phyloP scores from a whole-genome alignment of 2,888 invertebrate genomes.

The Hirtodrosophila confusa region DNA sequence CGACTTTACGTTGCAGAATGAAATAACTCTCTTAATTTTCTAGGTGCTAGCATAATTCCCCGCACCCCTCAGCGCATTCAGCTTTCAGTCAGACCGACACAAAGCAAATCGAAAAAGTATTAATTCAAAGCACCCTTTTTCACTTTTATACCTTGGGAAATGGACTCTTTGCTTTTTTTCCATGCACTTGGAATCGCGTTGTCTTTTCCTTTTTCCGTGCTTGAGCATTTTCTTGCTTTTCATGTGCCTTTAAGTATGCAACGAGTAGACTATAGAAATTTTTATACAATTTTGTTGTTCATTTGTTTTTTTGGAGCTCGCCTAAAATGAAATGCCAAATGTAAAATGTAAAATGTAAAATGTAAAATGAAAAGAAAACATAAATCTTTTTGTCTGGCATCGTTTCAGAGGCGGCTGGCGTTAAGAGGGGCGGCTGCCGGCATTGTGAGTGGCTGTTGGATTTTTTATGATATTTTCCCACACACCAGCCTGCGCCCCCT shows the following conservation, averaged over 20 bases:
- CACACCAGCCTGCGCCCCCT: constrained; percentile 26
- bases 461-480: constrained; percentile 37
- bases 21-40: constrained; percentile 1
- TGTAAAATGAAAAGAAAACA: constrained; percentile 66
- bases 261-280: constrained; percentile 63
- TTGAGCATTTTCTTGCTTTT: constrained; percentile 47
- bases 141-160: constrained; percentile 28
- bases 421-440: constrained; percentile 16
- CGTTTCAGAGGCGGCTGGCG: constrained; percentile 12
- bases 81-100: constrained; percentile 27
- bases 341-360: constrained; percentile 40
- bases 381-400: constrained; percentile 63
- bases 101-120: constrained; percentile 63
- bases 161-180: constrained; percentile 53
- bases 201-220: constrained; percentile 59
- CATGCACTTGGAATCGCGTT: constrained; percentile 49
- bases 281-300: constrained; percentile 81
- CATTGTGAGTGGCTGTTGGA: constrained; percentile 42
- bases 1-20: not conserved
- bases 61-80: not conserved
- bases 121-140: constrained; percentile 62
- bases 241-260: constrained; percentile 63
- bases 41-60: constrained; percentile 6
- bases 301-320: constrained; percentile 62
- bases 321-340: constrained; percentile 48